A percentile compares a stretch with the other conserved stretches of the same genome.
phyloP scores from a whole-genome alignment of 1,140 invertebrate genomes.

The Sinella curviseta region DNA sequence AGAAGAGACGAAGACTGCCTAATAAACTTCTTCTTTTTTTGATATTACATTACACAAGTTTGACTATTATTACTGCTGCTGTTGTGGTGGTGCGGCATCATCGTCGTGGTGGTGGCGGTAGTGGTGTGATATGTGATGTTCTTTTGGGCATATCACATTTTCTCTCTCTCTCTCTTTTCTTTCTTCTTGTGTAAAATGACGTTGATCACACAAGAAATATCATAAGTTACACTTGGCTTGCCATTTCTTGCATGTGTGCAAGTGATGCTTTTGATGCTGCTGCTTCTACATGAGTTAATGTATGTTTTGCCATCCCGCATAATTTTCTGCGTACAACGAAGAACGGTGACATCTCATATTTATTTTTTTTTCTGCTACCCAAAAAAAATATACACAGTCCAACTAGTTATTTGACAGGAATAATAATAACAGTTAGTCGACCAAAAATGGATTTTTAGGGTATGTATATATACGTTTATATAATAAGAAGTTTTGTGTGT shows the following conservation, averaged over 20 bases:
- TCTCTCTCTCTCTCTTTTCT: neutral
- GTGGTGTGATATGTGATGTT: neutral
- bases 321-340: slow-evolving; percentile 11
- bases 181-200: neutral
- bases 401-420: neutral
- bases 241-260: neutral
- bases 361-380: neutral
- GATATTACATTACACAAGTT: neutral
- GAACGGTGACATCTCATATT: slow-evolving; percentile 10
- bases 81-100: neutral
- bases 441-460: slow-evolving; percentile 9
- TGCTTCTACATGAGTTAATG: neutral
- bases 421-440: neutral
- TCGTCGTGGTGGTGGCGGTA: neutral
- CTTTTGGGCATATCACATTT: slow-evolving; percentile 2
- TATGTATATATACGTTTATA: neutral
- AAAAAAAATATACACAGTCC: neutral
- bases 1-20: too few species aligned
- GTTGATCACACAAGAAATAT: slow-evolving; percentile 14
- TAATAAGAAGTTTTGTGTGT: too few species aligned
- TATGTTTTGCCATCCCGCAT: neutral
- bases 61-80: neutral
- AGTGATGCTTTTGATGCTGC: too few species aligned
- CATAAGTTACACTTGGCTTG: slow-evolving; percentile 26
- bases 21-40: neutral